A percentile compares a stretch with the other conserved stretches of the same genome.
These are phyloP conservation scores for Cotesia chilonis DNA, from an alignment of 1,140 invertebrate species.

Conservation along the genomic window DNA sequence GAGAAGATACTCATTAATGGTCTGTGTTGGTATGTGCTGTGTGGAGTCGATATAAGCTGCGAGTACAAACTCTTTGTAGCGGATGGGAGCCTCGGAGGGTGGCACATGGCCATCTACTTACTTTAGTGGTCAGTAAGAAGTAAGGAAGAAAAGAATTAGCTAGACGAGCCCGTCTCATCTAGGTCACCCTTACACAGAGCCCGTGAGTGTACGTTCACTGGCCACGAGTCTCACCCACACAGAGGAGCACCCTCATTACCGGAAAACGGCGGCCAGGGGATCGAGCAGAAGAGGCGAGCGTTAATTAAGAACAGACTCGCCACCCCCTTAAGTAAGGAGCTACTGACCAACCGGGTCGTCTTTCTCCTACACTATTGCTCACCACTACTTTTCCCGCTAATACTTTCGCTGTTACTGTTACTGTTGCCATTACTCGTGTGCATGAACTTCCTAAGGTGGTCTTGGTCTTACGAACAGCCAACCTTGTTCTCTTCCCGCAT, in stretches of 20 bases:
- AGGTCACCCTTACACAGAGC: constrained; percentile 58
- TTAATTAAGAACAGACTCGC: constrained; percentile 67
- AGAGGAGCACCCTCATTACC: constrained; percentile 61
- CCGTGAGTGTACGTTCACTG: constrained; percentile 23
- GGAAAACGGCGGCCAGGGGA: constrained; percentile 57
- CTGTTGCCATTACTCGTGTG: too few relatives aligned
- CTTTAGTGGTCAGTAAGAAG: constrained; percentile 63
- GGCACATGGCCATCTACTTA: constrained; percentile 64
- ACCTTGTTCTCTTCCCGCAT: too few relatives aligned
- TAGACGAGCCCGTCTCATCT: constrained; percentile 65
- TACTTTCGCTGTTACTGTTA: too few relatives aligned
- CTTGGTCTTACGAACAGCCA: too few relatives aligned
- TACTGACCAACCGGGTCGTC: constrained; percentile 53
- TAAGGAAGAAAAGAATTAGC: constrained; percentile 65
- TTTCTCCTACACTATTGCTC: constrained; percentile 12
- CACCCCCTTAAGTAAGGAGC: constrained; percentile 64
- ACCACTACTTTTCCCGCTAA: neutral
- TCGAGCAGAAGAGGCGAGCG: constrained; percentile 65
- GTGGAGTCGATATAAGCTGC: neutral
- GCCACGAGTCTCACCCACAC: constrained; percentile 44
- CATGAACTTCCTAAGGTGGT: too few relatives aligned
- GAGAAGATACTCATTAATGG: too few relatives aligned
- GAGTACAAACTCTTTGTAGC: constrained; percentile 19
- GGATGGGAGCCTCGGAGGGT: constrained; percentile 33
- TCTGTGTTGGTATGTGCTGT: too few relatives aligned